Conservation (phyloP, 2,888 invertebrate species). For the Marronus borbonicus region DNA sequence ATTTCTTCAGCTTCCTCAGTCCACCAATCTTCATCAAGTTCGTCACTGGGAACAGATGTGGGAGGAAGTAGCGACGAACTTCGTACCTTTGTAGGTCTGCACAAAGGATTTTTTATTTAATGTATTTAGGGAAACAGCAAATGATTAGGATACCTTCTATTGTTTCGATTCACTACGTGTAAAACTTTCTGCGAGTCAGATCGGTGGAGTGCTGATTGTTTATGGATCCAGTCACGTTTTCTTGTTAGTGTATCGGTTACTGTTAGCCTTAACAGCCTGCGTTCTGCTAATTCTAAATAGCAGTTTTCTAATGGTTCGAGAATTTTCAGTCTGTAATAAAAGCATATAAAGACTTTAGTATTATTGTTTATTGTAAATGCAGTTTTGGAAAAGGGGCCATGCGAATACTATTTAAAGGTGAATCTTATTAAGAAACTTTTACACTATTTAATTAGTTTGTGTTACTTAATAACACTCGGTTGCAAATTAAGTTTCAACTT, state of each 20-base stretch:
- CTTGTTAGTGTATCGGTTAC: slow-evolving; percentile 83
- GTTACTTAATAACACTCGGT: no score
- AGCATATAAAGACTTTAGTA: neutral
- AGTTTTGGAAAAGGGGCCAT: no score
- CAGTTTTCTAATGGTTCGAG: slow-evolving; percentile 91
- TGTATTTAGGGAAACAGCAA: neutral
- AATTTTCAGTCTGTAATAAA: slow-evolving; percentile 78
- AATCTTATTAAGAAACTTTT: no score
- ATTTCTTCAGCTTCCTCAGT: slow-evolving; percentile 63
- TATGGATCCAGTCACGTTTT: slow-evolving; percentile 84
- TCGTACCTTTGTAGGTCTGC: slow-evolving; percentile 46
- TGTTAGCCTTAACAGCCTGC: slow-evolving; percentile 86
- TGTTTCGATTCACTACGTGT: slow-evolving; percentile 61
- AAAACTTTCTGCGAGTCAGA: slow-evolving; percentile 64
- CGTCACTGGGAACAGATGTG: slow-evolving; percentile 52
- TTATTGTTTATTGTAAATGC: no score
- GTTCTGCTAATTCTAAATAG: slow-evolving; percentile 91
- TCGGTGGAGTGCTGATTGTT: slow-evolving; percentile 69
- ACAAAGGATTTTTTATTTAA: neutral
- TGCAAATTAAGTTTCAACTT: no score
- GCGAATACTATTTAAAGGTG: no score
- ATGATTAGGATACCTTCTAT: slow-evolving; percentile 49
- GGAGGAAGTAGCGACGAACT: slow-evolving; percentile 36
- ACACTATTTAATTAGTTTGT: no score
- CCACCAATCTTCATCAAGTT: slow-evolving; percentile 68